Base-by-base conservation (phyloP, 2,888 invertebrate genomes). In the Orthonevra nobilis region DNA sequence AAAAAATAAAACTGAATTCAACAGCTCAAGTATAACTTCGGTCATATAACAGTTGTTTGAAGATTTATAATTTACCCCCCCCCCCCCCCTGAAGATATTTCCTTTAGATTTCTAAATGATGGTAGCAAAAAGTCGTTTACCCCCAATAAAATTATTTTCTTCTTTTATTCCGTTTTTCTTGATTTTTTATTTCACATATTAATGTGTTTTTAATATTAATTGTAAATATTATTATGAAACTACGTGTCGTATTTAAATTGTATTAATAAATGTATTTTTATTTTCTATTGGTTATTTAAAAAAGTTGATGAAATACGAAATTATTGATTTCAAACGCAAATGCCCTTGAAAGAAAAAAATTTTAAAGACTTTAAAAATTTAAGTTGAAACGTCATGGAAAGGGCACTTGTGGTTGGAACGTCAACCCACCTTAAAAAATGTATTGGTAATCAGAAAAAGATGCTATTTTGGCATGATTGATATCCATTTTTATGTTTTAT, bases 401-500 rank as follows among this genome's bases (percentile, higher is more conserved):
- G 36, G 19, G 40, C 34, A 50, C 64, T 64, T 44, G 34, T 10
- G 20, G 9, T 4, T 26, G 26, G 38, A 30, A 34, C 26, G 50
- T 52, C 50, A 46, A 30, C 38, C 28, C 66, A 58, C 58, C 50
- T 52, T 5, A 34, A 28, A 52, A 54, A 48, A 28, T 38, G 30
- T n/a, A 72, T 73, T 73, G 60, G 36, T 50, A 72, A 42, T 52
- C 52, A 70, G 44, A 50, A 40, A 46, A 32, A 46, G 32, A 48
- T 61, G 32, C 54, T 9, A 70, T 73, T 79, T 66, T 61, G 56
- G 79, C 79, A 79, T 79, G 79, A 60, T 56, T 79, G 19, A 46
- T 56, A 54, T 60, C 3, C 40, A 40, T 38, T 34, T 6, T 56
- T 42, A 42, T 36, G 14, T 72, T 72, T 56, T 46, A 44, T 15